Evolutionary conservation across 2,113 vertebrate genomes (phyloP).

Genomic region (Psephotus haematonotus): DNA sequence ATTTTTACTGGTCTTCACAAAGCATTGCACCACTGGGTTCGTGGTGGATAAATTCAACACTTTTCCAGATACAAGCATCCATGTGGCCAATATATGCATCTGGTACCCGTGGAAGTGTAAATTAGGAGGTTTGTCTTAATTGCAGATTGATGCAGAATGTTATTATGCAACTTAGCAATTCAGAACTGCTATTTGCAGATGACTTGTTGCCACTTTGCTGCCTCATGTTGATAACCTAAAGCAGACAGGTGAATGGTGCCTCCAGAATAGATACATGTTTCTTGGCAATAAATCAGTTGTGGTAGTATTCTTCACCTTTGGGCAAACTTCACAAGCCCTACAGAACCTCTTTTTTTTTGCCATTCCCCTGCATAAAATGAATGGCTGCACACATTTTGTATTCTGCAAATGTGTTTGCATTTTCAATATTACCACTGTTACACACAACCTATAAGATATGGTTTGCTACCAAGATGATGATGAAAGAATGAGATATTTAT

Average conservation of each 20-base stretch:
- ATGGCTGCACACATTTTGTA: neutral
- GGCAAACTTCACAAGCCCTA: neutral
- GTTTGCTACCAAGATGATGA: neutral
- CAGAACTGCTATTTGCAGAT: neutral
- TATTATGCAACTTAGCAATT: neutral
- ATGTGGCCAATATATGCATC: neutral
- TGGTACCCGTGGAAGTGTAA: neutral
- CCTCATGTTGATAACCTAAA: neutral
- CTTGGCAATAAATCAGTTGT: neutral
- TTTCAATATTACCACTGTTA: neutral
- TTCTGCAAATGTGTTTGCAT: neutral
- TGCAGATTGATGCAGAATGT: no score
- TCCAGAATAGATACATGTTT: accelerated
- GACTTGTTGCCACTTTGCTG: neutral
- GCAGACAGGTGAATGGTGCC: neutral
- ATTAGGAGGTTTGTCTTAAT: neutral
- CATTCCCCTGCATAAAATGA: neutral
- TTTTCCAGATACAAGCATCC: neutral
- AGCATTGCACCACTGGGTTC: neutral
- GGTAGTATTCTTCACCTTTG: neutral
- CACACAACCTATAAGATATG: neutral
- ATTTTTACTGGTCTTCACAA: neutral
- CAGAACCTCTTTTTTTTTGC: neutral
- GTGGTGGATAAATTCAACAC: neutral
- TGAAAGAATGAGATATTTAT: neutral